A percentile compares a stretch with the other conserved stretches of the same genome.
Evolutionary conservation across 2,888 invertebrate genomes (phyloP).

Genomic region (Calameuta pallipes): DNA sequence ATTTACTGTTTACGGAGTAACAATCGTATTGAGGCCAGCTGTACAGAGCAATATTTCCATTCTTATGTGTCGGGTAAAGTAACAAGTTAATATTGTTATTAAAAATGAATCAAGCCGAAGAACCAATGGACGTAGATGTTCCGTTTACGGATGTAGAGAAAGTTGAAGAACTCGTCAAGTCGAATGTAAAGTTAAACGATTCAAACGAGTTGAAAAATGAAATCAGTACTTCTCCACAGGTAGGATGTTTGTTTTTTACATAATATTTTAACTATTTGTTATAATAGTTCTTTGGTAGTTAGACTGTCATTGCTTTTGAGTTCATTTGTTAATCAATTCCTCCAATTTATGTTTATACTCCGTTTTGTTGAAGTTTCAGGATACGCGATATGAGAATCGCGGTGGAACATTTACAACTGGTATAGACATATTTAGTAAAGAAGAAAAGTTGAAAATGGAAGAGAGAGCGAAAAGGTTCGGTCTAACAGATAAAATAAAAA

Average conservation of each 20-base stretch:
- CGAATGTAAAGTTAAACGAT: constrained; percentile 26
- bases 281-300: background rate
- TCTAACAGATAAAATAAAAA: constrained; percentile 64
- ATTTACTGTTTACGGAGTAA: background rate
- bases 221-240: constrained; percentile 16
- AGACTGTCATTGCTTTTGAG: background rate
- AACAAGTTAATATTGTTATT: constrained; percentile 14
- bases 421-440: constrained; percentile 67
- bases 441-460: constrained; percentile 68
- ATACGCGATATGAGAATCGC: constrained; percentile 51
- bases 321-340: background rate
- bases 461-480: constrained; percentile 73
- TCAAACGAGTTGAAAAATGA: constrained; percentile 18
- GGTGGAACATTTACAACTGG: constrained; percentile 66
- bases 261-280: background rate
- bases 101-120: constrained; percentile 55
- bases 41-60: background rate
- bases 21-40: background rate
- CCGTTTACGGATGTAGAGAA: constrained; percentile 31
- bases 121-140: constrained; percentile 68
- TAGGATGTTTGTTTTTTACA: background rate
- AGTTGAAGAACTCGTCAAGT: constrained; percentile 37
- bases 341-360: background rate
- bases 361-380: constrained; percentile 29
- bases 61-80: background rate